phyloP scores from a whole-genome alignment of 2,797 vertebrate genomes.

The Lepidocolaptes lacrymiger region DNA sequence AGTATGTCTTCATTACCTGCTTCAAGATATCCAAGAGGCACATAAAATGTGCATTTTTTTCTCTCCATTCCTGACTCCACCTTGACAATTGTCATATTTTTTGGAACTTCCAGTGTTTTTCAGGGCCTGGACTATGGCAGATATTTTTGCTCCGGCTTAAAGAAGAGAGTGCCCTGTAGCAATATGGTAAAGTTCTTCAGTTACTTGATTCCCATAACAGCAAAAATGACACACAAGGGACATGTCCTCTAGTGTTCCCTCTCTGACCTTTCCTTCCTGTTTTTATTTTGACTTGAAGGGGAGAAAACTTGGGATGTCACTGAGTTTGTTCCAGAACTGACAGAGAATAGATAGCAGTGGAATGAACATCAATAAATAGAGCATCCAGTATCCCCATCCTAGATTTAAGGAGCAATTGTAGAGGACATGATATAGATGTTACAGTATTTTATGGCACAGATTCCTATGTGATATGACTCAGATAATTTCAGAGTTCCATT shows the following conservation, averaged over 20 bases:
- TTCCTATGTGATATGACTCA: background rate
- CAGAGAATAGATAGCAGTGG: background rate
- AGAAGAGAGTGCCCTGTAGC: background rate
- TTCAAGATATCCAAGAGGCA: background rate
- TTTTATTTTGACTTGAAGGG: background rate
- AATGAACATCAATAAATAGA: background rate
- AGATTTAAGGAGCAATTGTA: background rate
- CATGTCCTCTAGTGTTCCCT: background rate
- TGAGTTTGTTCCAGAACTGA: background rate
- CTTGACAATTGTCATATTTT: background rate
- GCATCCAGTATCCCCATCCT: background rate
- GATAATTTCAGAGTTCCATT: background rate
- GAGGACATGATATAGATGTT: background rate
- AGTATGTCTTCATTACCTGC: background rate
- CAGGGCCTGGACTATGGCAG: background rate
- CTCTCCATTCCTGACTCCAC: background rate
- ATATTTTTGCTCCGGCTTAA: background rate
- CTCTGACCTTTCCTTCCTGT: background rate
- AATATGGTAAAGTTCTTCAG: background rate
- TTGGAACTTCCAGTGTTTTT: background rate
- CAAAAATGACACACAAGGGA: background rate
- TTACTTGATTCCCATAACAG: background rate
- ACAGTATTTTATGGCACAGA: background rate
- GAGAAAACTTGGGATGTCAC: background rate
- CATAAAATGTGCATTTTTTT: background rate